Evolutionary conservation across 2,113 vertebrate species (phyloP).

Genomic region (Chlorodrepanis virens): DNA sequence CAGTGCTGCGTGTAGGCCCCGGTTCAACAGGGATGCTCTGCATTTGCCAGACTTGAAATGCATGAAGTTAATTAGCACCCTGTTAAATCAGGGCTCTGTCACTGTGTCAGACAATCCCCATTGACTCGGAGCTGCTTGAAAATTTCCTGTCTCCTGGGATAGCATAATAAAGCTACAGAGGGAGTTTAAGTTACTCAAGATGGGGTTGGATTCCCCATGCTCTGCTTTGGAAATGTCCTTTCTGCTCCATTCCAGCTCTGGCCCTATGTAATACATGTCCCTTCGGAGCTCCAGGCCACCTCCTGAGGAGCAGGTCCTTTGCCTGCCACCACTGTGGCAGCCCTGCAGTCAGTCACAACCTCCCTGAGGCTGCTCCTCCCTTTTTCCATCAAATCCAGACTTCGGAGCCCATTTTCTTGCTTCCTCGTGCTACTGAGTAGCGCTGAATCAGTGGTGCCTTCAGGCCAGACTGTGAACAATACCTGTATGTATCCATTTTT

Average conservation of each 20-base stretch:
- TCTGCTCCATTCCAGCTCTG: not conserved
- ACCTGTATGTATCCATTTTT: not conserved
- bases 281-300: not conserved
- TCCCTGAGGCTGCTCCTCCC: not conserved
- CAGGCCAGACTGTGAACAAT: not conserved
- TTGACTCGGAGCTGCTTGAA: not conserved
- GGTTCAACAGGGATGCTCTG: not conserved
- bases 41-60: not conserved
- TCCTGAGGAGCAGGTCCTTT: not conserved
- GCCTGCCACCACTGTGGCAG: not conserved
- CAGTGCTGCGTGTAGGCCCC: not conserved
- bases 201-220: not conserved
- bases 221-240: not conserved
- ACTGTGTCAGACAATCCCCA: not conserved
- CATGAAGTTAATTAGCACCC: constrained; percentile 42
- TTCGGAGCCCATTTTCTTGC: not conserved
- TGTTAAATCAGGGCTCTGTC: constrained; percentile 23
- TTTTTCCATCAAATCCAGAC: not conserved
- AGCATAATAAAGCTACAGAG: not conserved
- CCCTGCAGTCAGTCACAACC: not conserved
- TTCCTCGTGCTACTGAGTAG: not conserved
- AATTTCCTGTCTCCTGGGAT: not conserved
- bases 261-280: rapidly evolving
- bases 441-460: not conserved
- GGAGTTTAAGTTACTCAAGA: not conserved